These are phyloP conservation scores for Leuctra nigra DNA, from an alignment of 2,888 invertebrate genomes.

Conservation along the genomic window DNA sequence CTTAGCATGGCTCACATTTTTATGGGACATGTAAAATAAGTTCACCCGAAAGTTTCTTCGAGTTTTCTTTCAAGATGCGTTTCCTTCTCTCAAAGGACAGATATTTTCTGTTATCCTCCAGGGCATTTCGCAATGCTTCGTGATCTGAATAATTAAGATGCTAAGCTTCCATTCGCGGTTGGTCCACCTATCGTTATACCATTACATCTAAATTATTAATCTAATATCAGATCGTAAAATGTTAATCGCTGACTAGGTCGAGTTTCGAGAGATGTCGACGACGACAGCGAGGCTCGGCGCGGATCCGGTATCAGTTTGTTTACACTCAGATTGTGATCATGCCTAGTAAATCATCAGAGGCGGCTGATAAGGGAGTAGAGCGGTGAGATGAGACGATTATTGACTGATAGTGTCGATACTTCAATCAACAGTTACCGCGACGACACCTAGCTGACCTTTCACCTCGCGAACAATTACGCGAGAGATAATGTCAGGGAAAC, in stretches of 20 bases:
- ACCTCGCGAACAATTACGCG: constrained; percentile 3
- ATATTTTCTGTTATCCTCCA: not conserved
- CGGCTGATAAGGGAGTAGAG: not conserved
- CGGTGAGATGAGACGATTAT: not conserved
- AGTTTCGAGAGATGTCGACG: not conserved
- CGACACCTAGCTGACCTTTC: not conserved
- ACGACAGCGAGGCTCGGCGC: too few species aligned
- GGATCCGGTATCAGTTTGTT: too few species aligned
- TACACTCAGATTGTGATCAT: not conserved
- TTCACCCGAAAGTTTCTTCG: too few species aligned
- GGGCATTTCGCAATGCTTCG: not conserved
- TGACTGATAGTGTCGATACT: not conserved
- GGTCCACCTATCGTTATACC: not conserved
- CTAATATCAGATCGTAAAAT: not conserved
- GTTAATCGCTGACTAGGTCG: not conserved
- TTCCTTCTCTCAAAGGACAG: not conserved
- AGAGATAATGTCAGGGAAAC: constrained; percentile 6
- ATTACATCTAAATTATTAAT: not conserved
- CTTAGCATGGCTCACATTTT: too few species aligned
- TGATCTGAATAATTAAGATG: not conserved
- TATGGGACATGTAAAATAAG: too few species aligned
- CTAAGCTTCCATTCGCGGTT: too few species aligned
- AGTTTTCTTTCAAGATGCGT: not conserved
- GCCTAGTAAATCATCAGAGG: not conserved
- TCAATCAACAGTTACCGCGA: not conserved